A percentile compares a stretch with the other conserved stretches of the same genome.
Evolutionary conservation across 2,888 invertebrate species (phyloP).

Genomic region (Caradrina kadenii): DNA sequence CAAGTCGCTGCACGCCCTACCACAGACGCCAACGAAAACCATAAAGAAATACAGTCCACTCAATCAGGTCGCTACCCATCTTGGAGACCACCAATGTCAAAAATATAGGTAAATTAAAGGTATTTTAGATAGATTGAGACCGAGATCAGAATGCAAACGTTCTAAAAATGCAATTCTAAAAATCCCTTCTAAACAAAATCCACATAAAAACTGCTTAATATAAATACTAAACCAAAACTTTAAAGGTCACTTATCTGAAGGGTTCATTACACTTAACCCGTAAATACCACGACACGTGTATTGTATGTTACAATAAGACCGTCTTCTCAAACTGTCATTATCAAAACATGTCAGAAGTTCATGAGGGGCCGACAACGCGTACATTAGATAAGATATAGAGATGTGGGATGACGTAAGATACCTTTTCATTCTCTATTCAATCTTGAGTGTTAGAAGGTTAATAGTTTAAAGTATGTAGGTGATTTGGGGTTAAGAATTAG

Average conservation of each 20-base stretch:
- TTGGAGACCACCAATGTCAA: neutral
- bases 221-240: neutral
- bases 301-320: constrained; percentile 48
- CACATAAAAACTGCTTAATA: neutral
- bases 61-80: too few species aligned
- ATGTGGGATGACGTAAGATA: constrained; percentile 38
- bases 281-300: constrained; percentile 48
- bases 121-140: too few species aligned
- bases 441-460: constrained; percentile 21
- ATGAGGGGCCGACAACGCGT: constrained; percentile 48
- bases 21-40: too few species aligned
- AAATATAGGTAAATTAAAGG: too few species aligned
- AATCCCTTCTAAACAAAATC: too few species aligned
- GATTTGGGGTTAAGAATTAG: neutral
- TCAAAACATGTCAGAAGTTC: constrained; percentile 55
- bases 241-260: constrained; percentile 16
- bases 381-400: constrained; percentile 34
- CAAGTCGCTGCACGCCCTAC: too few species aligned
- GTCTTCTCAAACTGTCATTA: constrained; percentile 53
- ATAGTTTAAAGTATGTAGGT: neutral
- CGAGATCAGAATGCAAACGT: too few species aligned
- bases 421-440: constrained; percentile 18
- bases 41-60: too few species aligned
- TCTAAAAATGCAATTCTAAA: too few species aligned
- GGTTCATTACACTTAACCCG: constrained; percentile 45